Evolutionary conservation across 2,888 invertebrate species (phyloP), one percentile per base, ranked within the genome.

Genomic region (Hylaea fasciaria): DNA sequence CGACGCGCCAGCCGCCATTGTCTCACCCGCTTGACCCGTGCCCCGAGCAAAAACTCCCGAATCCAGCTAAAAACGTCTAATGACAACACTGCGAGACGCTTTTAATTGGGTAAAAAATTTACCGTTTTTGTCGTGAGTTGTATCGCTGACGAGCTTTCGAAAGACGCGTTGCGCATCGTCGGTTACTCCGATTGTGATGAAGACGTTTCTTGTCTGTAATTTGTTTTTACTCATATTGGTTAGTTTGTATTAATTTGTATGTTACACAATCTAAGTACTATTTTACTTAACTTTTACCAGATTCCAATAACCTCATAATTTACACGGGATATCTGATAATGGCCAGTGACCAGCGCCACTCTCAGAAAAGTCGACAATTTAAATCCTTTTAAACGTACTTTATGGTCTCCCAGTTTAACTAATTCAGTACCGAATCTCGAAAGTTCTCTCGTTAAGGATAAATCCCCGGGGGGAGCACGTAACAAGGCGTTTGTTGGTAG

Each of bases 1-100:
- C 87, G 87, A 87, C 83, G 82, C 80, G 79, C 80, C 82, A 52
- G 52, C 48, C n/a, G 40, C 56, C 52, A 62, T 91, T 91, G 91
- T 91, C 91, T 91, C 91, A 87, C 81, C 72, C 78, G 85, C 78
- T 85, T 91, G 91, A 92, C 91, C 91, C 91, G 91, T 91, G 91
- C 90, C 91, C 90, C 80, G 78, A 71, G 80, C 77, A 87, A 89
- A 88, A 89, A 89, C 81, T 17, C 14, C 14, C 73, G 70, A 71
- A 66, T 70, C 73, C 46, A 41, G 66, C 72, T 75, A 83, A 87
- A 87, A 88, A 83, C 83, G 3, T 48, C 61, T 62, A 57, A 62
- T 76, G 77, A 82, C 77, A 82, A 83, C 80, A 71, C 74, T 77
- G 12, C 37, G 75, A 76, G 74, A 75, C 82, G 76, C 74, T 80